Conservation (phyloP, 2,888 invertebrate genomes). For the Frankliniella intonsa region DNA sequence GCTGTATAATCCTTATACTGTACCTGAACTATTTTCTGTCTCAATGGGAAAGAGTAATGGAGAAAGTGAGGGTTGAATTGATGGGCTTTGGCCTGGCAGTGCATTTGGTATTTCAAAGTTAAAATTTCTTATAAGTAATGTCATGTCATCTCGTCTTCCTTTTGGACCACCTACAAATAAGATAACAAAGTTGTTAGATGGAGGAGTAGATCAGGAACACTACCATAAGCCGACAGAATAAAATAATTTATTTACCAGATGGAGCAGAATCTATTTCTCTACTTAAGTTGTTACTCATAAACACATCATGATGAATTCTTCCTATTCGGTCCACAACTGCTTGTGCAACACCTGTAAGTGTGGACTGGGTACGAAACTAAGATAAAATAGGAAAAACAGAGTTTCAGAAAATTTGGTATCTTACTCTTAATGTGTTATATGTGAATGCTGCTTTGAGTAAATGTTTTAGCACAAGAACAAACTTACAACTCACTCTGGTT, state of each 20-base stretch:
- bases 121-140: slow-evolving; percentile 79
- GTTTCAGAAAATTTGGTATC: neutral
- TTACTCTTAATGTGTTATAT: no score
- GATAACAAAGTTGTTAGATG: slow-evolving; percentile 39
- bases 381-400: slow-evolving; percentile 38
- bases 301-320: slow-evolving; percentile 74
- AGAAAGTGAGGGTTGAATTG: slow-evolving; percentile 30
- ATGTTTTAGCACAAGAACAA: no score
- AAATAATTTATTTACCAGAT: slow-evolving; percentile 39
- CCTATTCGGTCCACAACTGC: slow-evolving; percentile 79
- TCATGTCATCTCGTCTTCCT: slow-evolving; percentile 74
- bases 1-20: no score
- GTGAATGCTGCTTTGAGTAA: no score
- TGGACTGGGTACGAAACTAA: slow-evolving; percentile 70
- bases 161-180: slow-evolving; percentile 43
- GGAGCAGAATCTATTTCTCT: slow-evolving; percentile 31
- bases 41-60: no score
- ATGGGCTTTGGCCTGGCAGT: slow-evolving; percentile 44
- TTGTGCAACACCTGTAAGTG: slow-evolving; percentile 77
- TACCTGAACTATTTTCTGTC: no score
- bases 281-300: slow-evolving; percentile 52
- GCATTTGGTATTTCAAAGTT: slow-evolving; percentile 70
- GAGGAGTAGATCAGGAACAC: neutral
- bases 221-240: neutral
- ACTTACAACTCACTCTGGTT: no score